Base-by-base conservation (phyloP, 2,888 invertebrate species). In the Nysson spinosus region DNA sequence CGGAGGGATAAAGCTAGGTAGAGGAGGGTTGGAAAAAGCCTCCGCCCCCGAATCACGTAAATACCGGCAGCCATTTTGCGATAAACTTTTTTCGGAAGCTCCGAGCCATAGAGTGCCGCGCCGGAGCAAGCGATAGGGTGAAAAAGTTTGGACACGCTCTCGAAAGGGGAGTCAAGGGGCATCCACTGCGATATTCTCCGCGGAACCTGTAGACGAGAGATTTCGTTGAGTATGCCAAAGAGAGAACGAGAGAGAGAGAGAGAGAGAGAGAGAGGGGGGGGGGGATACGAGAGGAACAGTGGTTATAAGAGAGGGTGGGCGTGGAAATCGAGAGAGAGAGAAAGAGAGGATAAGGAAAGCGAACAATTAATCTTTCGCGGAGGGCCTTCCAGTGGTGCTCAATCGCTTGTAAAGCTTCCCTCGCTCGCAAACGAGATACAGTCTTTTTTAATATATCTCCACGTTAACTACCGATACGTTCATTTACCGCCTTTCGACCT, bases 1-100 rank as follows among this genome's bases (percentile, higher is more conserved):
- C 76, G 80, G 80, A 80, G 56, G 49, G 39, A 64, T 57, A 67
- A 56, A 62, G 64, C 52, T 34, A 60, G 63, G 46, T 35, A 65
- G 66, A 66, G 72, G 69, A 74, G 69, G 73, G 69, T 65, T 65
- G 72, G 71, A 72, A 75, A 75, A 75, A 75, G 75, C 75, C 75
- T 75, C 83, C 85, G 76, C 82, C 80, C 76, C 70, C 64, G 83
- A 84, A 83, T 84, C 82, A 80, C 86, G 85, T 86, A 86, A 87
- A 87, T 86, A 86, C 85, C 80, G 85, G 86, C 86, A 84, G 85
- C 86, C 86, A 86, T 87, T 81, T 81, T 79, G 78, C 79, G 78
- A 80, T 80, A 77, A 79, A 81, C 80, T 81, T 80, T 80, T 76
- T 75, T 75, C 76, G 73, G 69, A 30, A 52, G 47, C 62, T 47